Evolutionary conservation across 2,888 invertebrate species (phyloP).

Genomic region (Dysmachus trigonus): DNA sequence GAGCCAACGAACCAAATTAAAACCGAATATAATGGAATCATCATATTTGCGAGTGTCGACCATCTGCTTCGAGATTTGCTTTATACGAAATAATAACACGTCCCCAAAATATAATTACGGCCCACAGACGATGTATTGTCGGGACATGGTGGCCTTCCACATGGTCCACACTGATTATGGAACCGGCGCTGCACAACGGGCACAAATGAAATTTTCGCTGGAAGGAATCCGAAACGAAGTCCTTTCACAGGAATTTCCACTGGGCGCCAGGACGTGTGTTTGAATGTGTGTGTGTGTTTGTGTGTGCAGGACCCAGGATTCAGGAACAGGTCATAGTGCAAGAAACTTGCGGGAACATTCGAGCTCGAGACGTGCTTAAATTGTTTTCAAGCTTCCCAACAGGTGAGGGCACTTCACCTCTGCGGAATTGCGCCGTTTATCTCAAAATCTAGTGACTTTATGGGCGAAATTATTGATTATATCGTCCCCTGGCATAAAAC

Average conservation of each 20-base stretch:
- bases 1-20: slow-evolving; percentile 12
- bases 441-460: not conserved
- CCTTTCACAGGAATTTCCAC: not conserved
- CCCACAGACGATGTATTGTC: slow-evolving; percentile 1
- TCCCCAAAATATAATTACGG: slow-evolving; percentile 20
- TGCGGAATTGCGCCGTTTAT: not conserved
- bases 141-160: not conserved
- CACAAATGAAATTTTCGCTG: not conserved
- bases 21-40: slow-evolving; percentile 18
- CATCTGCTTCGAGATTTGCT: not conserved
- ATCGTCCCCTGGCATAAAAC: not conserved
- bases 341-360: not conserved
- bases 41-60: slow-evolving; percentile 15
- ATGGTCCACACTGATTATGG: slow-evolving; percentile 12
- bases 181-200: not conserved
- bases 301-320: too few relatives aligned
- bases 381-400: not conserved
- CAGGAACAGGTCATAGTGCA: not conserved
- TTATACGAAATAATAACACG: slow-evolving; percentile 22
- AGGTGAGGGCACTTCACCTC: not conserved
- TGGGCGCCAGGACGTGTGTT: not conserved
- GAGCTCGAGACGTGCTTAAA: not conserved
- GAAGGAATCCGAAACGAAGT: not conserved
- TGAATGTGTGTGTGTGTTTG: too few relatives aligned
- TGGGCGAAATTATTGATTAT: not conserved